A percentile compares a stretch with the other conserved stretches of the same genome.
Conservation (phyloP, 30 jellyfish, hydroid and myxozoan species). For the Aurelia aurita region DNA sequence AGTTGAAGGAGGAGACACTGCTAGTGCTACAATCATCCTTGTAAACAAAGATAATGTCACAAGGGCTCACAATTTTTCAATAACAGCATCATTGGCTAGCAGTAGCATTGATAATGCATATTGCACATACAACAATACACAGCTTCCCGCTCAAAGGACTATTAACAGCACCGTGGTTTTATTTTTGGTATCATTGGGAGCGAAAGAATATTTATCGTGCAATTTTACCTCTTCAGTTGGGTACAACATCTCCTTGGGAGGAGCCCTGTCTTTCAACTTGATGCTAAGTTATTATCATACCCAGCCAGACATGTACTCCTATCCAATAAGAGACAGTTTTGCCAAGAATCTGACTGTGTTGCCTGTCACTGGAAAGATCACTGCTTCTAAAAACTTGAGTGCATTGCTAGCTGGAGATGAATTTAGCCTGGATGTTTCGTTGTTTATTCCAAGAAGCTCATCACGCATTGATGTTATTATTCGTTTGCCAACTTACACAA, state of each 20-base stretch:
- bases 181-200: background rate
- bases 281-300: constrained; percentile 27
- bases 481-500: constrained; percentile 7
- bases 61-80: background rate
- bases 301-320: background rate
- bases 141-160: background rate
- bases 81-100: background rate
- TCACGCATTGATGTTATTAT: constrained; percentile 17
- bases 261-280: background rate
- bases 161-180: background rate
- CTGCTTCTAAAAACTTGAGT: constrained; percentile 33
- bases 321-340: constrained; percentile 17
- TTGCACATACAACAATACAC: background rate
- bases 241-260: constrained; percentile 34
- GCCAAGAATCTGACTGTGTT: constrained; percentile 17
- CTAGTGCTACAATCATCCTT: no score
- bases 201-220: background rate
- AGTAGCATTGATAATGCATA: background rate
- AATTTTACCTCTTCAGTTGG: background rate
- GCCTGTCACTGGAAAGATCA: background rate
- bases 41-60: no score
- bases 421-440: constrained; percentile 20
- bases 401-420: constrained; percentile 26
- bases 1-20: no score
- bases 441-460: constrained; percentile 41